Percentiles rank a stretch among this genome's conserved stretches.
phyloP scores from a whole-genome alignment of 2,113 vertebrate species.

The Hippopotamus amphibius region DNA sequence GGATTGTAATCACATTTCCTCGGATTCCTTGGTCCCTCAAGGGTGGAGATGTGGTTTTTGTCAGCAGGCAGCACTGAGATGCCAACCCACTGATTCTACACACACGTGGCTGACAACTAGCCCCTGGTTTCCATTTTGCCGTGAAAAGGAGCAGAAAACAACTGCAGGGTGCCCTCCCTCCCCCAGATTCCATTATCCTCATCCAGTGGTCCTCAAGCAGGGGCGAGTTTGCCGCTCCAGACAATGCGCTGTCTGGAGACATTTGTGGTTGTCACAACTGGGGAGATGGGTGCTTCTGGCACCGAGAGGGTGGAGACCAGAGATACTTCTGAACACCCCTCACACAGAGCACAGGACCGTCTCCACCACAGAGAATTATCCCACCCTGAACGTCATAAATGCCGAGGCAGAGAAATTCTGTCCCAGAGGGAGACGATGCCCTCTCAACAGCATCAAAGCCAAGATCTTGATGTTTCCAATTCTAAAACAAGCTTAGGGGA shows the following conservation, averaged over 20 bases:
- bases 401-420: fast-evolving
- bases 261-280: neutral
- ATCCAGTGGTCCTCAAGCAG: neutral
- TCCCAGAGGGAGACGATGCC: fast-evolving
- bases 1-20: neutral
- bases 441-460: neutral
- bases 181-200: fast-evolving
- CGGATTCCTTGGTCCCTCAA: neutral
- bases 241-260: neutral
- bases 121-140: neutral
- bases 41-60: neutral
- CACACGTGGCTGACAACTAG: neutral
- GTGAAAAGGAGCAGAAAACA: neutral
- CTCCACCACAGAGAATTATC: neutral
- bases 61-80: fast-evolving
- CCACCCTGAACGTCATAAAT: fast-evolving
- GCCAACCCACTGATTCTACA: neutral
- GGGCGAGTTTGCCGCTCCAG: fast-evolving
- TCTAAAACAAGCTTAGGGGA: neutral
- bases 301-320: neutral
- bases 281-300: too few species aligned
- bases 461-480: neutral
- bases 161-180: too few species aligned
- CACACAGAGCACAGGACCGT: fast-evolving
- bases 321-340: neutral